These are phyloP conservation scores for Stichodactyla helianthus DNA, from an alignment of 64 coral and sea anemone species.

Conservation along the genomic window DNA sequence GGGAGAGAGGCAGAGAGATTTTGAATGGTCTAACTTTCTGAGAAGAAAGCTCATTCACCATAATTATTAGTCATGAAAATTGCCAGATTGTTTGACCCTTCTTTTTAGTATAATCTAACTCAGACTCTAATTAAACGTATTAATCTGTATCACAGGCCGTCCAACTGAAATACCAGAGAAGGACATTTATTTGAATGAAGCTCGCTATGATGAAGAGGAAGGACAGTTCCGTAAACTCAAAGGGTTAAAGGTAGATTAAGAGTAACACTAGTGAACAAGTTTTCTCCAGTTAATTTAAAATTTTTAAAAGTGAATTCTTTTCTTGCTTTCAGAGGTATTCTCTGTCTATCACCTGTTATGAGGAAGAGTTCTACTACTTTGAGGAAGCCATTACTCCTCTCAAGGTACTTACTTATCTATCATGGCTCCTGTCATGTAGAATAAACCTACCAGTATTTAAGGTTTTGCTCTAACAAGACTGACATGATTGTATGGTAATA, in stretches of 20 bases:
- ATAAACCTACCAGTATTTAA: not conserved
- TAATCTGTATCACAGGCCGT: slow-evolving; percentile 51
- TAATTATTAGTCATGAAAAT: too few relatives aligned
- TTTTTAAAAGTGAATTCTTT: not conserved
- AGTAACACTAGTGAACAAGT: not conserved
- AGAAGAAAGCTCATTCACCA: too few relatives aligned
- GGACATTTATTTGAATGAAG: slow-evolving; percentile 89
- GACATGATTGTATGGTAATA: not conserved
- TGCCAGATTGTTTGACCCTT: too few relatives aligned
- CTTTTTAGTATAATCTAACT: too few relatives aligned
- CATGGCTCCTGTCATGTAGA: not conserved
- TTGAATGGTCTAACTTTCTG: too few relatives aligned
- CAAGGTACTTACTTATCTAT: slow-evolving; percentile 35
- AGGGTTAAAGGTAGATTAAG: slow-evolving; percentile 74
- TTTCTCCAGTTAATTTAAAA: not conserved
- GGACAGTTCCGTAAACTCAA: slow-evolving; percentile 97
- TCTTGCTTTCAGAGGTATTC: slow-evolving; percentile 68
- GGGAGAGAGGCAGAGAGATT: too few relatives aligned
- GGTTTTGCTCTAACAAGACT: not conserved
- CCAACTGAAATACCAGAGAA: slow-evolving; percentile 95
- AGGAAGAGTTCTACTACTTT: slow-evolving; percentile 97
- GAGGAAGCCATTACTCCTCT: slow-evolving; percentile 73
- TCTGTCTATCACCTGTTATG: slow-evolving; percentile 69
- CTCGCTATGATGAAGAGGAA: slow-evolving; percentile 96
- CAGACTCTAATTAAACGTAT: not conserved